These are phyloP conservation scores for Pantherophis guttatus DNA, from an alignment of 2,113 vertebrate genomes.

Conservation along the genomic window DNA sequence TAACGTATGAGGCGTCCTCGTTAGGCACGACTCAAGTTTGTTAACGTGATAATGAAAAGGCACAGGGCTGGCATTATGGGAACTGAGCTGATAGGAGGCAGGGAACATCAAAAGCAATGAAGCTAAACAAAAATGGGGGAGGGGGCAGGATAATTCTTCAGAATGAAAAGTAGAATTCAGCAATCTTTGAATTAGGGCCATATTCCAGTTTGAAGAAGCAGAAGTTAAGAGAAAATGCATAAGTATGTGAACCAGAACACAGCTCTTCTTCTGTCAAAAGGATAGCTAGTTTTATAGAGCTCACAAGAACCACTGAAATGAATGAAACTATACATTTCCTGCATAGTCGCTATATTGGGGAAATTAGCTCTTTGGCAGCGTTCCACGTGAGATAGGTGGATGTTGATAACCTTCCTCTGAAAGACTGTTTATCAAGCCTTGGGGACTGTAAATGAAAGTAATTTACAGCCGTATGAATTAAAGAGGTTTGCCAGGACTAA, in stretches of 20 bases:
- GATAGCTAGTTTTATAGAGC: neutral
- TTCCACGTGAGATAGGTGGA: no score
- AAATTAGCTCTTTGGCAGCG: no score
- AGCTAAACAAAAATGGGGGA: neutral
- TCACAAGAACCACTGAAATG: neutral
- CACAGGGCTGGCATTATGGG: conserved; percentile 59
- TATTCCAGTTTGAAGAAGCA: neutral
- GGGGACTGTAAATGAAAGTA: no score
- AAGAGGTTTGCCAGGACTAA: no score
- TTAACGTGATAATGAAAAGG: conserved; percentile 86
- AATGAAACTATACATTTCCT: neutral
- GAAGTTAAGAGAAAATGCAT: neutral
- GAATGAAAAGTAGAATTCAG: conserved; percentile 19
- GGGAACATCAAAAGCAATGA: conserved; percentile 49
- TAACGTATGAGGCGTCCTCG: conserved; percentile 95
- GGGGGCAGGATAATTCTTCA: neutral
- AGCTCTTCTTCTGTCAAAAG: neutral
- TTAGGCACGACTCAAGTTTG: conserved; percentile 87
- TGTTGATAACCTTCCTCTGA: no score
- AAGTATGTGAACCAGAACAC: neutral
- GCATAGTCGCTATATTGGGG: no score
- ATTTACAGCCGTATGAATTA: no score
- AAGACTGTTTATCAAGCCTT: no score
- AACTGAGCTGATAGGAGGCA: conserved; percentile 52
- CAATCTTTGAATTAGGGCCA: neutral